phyloP scores from a whole-genome alignment of 1,140 invertebrate species.

The Anthonomus grandis region DNA sequence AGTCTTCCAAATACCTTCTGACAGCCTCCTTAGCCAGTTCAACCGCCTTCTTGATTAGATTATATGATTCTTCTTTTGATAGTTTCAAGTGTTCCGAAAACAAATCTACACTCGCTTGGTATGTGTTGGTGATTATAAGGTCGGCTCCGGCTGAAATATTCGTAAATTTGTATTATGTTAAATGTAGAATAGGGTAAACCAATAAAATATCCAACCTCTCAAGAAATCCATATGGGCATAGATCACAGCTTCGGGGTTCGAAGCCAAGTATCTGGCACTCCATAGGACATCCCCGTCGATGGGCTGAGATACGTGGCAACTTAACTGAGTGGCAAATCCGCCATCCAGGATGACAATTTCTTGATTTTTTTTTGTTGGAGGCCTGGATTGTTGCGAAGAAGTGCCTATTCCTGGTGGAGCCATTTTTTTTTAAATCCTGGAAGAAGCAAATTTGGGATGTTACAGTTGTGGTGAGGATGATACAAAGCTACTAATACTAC shows the following conservation, averaged over 20 bases:
- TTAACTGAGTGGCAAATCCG: conserved; percentile 74
- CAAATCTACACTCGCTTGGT: conserved; percentile 80
- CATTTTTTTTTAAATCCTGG: too few species aligned
- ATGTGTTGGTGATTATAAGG: conserved; percentile 82
- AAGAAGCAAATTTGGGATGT: too few species aligned
- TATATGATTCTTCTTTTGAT: conserved; percentile 58
- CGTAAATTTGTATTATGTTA: background rate
- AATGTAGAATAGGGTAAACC: background rate
- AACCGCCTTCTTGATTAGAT: conserved; percentile 69
- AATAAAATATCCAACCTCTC: conserved; percentile 46
- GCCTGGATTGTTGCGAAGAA: conserved; percentile 19
- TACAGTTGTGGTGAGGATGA: too few species aligned
- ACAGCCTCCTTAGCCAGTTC: conserved; percentile 63
- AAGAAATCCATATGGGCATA: conserved; percentile 76
- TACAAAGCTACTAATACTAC: too few species aligned
- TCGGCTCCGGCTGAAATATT: conserved; percentile 70
- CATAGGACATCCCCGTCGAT: conserved; percentile 76
- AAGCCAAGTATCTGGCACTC: conserved; percentile 73
- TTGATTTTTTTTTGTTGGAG: background rate
- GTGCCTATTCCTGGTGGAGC: conserved; percentile 36
- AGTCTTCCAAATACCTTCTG: conserved; percentile 56
- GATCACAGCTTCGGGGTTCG: conserved; percentile 67
- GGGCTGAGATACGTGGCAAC: conserved; percentile 63
- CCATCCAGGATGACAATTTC: conserved; percentile 66
- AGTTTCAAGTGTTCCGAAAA: conserved; percentile 69